Percentiles rank a stretch among this genome's conserved stretches.
Conservation (phyloP, 2,113 vertebrate species). For the Podilymbus podiceps region DNA sequence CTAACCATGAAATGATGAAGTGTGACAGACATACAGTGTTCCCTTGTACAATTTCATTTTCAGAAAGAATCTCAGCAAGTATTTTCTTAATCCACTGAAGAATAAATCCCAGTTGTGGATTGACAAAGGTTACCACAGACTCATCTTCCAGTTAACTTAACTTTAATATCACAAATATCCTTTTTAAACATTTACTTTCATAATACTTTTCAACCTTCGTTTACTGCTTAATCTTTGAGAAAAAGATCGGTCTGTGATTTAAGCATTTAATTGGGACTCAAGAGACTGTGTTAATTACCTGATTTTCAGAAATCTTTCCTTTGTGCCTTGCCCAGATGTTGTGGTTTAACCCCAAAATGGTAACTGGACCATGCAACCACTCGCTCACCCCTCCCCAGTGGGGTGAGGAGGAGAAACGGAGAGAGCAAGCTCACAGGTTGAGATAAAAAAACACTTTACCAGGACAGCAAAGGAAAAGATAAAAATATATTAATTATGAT, state of each 20-base stretch:
- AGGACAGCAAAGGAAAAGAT: too few species aligned
- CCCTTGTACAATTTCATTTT: neutral
- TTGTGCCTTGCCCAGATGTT: neutral
- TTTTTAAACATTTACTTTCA: neutral
- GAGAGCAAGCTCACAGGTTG: too few species aligned
- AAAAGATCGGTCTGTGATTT: neutral
- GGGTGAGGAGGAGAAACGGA: too few species aligned
- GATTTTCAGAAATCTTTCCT: neutral
- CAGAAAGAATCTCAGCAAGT: neutral
- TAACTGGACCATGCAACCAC: too few species aligned
- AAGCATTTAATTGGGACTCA: neutral
- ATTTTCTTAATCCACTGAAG: neutral
- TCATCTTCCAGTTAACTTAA: neutral
- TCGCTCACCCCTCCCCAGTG: too few species aligned
- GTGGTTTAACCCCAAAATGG: too few species aligned
- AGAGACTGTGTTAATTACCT: neutral
- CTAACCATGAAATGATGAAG: neutral
- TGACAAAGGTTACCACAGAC: neutral
- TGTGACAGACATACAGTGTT: neutral
- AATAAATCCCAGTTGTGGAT: neutral
- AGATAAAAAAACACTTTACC: too few species aligned
- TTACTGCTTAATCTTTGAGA: neutral
- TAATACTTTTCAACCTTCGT: neutral
- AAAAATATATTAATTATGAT: too few species aligned
- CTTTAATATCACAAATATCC: neutral